phyloP scores from a whole-genome alignment of 2,797 vertebrate genomes.

The Coluber constrictor region DNA sequence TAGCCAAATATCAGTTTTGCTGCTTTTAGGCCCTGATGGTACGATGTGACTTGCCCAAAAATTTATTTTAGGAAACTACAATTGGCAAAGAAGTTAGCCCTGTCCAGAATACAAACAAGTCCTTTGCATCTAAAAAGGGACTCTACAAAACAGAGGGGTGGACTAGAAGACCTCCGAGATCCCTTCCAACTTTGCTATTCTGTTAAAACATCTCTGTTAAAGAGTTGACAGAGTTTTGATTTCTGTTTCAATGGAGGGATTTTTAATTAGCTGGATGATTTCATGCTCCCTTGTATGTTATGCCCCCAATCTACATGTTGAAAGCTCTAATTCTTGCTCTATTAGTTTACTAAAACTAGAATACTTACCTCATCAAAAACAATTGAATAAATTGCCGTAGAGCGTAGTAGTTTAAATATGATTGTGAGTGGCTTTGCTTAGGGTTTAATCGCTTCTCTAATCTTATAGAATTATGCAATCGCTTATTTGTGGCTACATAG shows the following conservation, averaged over 20 bases:
- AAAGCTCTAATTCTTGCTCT: neutral
- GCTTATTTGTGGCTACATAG: neutral
- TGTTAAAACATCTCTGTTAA: neutral
- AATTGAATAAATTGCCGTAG: neutral
- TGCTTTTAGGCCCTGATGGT: neutral
- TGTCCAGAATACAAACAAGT: neutral
- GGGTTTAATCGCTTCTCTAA: neutral
- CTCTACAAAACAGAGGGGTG: neutral
- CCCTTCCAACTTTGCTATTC: no score
- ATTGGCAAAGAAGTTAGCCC: neutral
- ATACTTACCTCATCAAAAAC: neutral
- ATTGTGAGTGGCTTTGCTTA: neutral
- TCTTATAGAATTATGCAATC: neutral
- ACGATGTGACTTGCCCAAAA: neutral
- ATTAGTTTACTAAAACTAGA: neutral
- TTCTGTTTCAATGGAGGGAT: neutral
- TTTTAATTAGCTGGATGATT: neutral
- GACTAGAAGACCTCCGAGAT: no score
- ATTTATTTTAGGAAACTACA: neutral
- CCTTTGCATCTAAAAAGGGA: neutral
- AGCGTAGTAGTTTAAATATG: neutral
- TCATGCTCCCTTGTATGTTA: neutral
- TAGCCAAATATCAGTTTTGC: neutral
- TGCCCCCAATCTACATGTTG: neutral
- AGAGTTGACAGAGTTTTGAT: neutral